A percentile compares a stretch with the other conserved stretches of the same genome.
Evolutionary conservation across 1,140 invertebrate species (phyloP).

Genomic region (Drosophila saltans): DNA sequence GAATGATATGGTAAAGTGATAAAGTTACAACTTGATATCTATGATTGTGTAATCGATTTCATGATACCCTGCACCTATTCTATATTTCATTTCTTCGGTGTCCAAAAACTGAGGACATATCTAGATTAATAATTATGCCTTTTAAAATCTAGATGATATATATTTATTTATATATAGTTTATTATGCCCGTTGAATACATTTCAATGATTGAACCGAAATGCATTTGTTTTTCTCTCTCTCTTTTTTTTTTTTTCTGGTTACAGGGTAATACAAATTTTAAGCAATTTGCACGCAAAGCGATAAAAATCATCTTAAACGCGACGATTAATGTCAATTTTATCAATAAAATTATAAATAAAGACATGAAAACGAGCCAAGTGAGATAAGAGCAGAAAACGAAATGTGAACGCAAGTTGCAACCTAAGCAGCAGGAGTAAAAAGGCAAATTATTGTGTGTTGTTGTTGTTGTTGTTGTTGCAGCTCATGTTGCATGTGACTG

Average conservation of each 20-base stretch:
- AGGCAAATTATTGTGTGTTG: constrained; percentile 77
- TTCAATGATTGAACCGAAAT: no score
- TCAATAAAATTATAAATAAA: constrained; percentile 83
- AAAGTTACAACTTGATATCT: no score
- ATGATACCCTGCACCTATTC: no score
- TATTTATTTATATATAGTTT: no score
- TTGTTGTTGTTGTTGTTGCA: constrained; percentile 38
- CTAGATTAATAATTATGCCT: no score
- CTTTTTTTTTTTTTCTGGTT: neutral
- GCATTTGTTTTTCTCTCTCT: no score
- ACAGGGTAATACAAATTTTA: constrained; percentile 60
- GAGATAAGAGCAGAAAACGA: constrained; percentile 71
- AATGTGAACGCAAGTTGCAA: constrained; percentile 70
- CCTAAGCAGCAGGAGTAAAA: constrained; percentile 24
- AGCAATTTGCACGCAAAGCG: constrained; percentile 81
- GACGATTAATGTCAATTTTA: constrained; percentile 82
- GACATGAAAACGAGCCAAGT: constrained; percentile 79
- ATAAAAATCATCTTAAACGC: constrained; percentile 82
- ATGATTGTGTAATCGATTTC: no score
- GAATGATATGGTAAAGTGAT: no score
- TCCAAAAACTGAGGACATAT: no score
- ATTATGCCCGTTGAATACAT: no score
- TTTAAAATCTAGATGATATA: no score
- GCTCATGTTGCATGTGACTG: constrained; percentile 73
- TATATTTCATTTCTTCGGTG: no score